Percentiles rank a stretch among this genome's conserved stretches.
These are phyloP conservation scores for Aphis craccivora DNA, from an alignment of 1,140 invertebrate species.

Conservation along the genomic window DNA sequence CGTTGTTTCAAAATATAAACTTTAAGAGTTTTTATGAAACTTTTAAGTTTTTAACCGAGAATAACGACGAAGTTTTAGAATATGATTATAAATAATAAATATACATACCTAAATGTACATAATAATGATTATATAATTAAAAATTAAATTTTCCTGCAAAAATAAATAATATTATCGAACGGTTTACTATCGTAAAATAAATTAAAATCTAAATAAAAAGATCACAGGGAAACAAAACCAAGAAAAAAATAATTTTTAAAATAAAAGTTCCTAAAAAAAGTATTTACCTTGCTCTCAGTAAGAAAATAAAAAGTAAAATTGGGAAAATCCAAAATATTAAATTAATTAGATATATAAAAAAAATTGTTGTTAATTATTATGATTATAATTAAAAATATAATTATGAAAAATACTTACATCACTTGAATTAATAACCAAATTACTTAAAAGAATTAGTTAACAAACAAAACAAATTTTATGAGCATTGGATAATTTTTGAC, in stretches of 20 bases:
- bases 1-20: background rate
- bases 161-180: background rate
- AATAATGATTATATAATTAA: background rate
- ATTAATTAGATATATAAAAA: background rate
- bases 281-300: background rate
- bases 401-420: background rate
- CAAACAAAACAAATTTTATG: background rate
- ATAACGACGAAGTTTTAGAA: background rate
- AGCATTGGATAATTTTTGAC: background rate
- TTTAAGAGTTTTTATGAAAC: background rate
- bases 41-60: background rate
- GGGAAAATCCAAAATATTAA: background rate
- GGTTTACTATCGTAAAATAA: background rate
- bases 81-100: constrained; percentile 15
- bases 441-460: background rate
- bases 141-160: background rate
- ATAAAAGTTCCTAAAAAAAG: background rate
- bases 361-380: background rate
- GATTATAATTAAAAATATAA: background rate
- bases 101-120: background rate
- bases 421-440: background rate
- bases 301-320: background rate
- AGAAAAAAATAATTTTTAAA: rapidly evolving
- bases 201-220: background rate
- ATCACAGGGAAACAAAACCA: background rate